Evolutionary conservation across 2,113 vertebrate species (phyloP), one percentile per base, ranked within the genome.

Genomic region (Equus przewalskii): DNA sequence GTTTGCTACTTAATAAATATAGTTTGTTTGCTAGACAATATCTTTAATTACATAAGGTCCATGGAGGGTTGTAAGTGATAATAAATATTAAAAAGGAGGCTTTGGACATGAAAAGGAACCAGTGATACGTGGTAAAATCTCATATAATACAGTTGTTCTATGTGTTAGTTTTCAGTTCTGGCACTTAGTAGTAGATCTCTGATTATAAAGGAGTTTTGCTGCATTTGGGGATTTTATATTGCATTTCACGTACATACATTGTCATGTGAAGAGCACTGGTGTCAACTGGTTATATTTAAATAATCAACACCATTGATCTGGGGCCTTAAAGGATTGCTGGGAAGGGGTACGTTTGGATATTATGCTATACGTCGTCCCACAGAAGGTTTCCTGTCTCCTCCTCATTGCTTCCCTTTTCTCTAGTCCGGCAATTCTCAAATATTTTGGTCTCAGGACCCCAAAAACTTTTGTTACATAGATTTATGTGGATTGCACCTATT

Each of bases 71-170:
- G 26, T 86, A 91, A 96, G 78, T 81, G 54, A 41, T 94, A 94
- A 58, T 87, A 67, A 88, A 73, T 75, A 79, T 92, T 70, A 69
- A 93, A 97, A 89, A 56, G 21, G 84, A 78, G 75, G 78, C 19
- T 91, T 76, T 84, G 46, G 79, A 60, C 19, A 14, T 81, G 54
- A 67, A 94, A 93, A 78, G 8, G 62, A 95, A 67, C n/a, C 30
- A 92, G 24, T 51, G 44, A 84, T 62, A 49, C 2, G 14, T 51
- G 46, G 14, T 56, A 72, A 76, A 58, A 91, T 64, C 67, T 81
- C 58, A 49, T 16, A 6, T 36, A 26, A 83, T 44, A 46, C 19
- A 62, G 9, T 70, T 96, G 60, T 78, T 83, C 5, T 70, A 9
- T 51, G 49, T 76, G n/a, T 81, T 70, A 56, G 36, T 65, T 83